A percentile compares a stretch with the other conserved stretches of the same genome.
Evolutionary conservation across 2,113 vertebrate genomes (phyloP).

Genomic region (Cettia cetti): DNA sequence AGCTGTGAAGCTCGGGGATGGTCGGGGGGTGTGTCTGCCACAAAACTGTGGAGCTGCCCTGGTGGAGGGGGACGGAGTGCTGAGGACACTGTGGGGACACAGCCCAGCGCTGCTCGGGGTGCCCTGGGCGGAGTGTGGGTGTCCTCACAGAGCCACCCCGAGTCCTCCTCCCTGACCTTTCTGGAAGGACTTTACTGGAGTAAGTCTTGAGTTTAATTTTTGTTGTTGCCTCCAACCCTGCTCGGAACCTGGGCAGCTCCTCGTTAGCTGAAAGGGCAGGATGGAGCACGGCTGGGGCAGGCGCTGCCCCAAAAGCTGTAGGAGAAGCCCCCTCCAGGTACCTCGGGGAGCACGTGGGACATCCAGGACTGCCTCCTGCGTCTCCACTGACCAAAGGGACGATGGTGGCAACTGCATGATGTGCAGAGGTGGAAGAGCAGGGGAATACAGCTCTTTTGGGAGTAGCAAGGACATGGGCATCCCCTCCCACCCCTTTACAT

Average conservation of each 20-base stretch:
- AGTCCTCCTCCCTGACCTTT: neutral
- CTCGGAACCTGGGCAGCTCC: neutral
- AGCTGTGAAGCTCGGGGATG: neutral
- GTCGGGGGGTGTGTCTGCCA: neutral
- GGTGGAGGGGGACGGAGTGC: fast-evolving
- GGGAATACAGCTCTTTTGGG: neutral
- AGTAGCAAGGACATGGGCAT: fast-evolving
- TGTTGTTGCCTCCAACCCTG: neutral
- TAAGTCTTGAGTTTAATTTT: neutral
- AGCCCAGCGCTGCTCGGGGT: fast-evolving
- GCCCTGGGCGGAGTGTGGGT: neutral
- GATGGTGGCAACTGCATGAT: fast-evolving
- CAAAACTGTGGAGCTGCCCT: neutral
- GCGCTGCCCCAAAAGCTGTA: neutral
- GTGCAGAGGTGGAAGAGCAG: neutral
- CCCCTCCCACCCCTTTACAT: neutral
- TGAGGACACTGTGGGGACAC: neutral
- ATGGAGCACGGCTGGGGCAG: neutral
- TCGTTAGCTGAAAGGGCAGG: neutral
- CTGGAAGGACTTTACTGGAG: neutral
- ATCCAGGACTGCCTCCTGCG: neutral
- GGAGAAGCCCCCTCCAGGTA: neutral
- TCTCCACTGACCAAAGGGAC: neutral
- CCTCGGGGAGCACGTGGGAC: fast-evolving
- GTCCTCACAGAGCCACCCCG: fast-evolving